phyloP scores from a whole-genome alignment of 2,797 vertebrate species.

The Alauda arvensis region DNA sequence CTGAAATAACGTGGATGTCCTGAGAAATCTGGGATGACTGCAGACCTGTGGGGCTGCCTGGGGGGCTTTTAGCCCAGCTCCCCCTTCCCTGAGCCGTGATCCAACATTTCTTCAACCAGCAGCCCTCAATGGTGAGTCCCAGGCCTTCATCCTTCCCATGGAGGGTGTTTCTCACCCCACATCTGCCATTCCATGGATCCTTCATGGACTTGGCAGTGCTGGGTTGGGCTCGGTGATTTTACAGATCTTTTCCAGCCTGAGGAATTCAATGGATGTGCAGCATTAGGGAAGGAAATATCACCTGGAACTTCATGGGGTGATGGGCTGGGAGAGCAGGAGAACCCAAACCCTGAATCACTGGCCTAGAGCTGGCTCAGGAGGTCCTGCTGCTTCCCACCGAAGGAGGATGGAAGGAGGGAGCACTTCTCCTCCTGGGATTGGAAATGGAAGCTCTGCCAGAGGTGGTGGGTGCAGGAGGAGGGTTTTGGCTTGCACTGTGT shows the following conservation, averaged over 20 bases:
- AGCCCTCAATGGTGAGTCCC: not conserved
- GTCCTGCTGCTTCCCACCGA: not conserved
- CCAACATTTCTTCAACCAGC: not conserved
- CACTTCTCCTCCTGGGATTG: not conserved
- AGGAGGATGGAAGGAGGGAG: not conserved
- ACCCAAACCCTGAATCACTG: not conserved
- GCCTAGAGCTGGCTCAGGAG: not conserved
- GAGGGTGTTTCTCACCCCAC: not conserved
- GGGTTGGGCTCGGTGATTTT: not conserved
- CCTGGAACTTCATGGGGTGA: fast-evolving
- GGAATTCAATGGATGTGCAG: no score
- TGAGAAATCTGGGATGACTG: not conserved
- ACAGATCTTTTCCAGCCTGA: not conserved
- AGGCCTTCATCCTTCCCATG: not conserved
- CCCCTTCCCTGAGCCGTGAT: not conserved
- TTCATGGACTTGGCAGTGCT: not conserved
- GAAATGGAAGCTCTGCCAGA: not conserved
- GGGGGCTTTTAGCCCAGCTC: not conserved
- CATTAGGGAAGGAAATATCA: not conserved
- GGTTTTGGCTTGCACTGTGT: not conserved
- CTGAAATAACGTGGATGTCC: not conserved
- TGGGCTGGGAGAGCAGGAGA: not conserved
- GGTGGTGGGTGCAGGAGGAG: not conserved
- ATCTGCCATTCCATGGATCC: not conserved
- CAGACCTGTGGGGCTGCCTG: not conserved